Percentiles rank a stretch among this genome's conserved stretches.
Conservation (phyloP, 2,888 invertebrate genomes). For the Nymphalis polychloros region DNA sequence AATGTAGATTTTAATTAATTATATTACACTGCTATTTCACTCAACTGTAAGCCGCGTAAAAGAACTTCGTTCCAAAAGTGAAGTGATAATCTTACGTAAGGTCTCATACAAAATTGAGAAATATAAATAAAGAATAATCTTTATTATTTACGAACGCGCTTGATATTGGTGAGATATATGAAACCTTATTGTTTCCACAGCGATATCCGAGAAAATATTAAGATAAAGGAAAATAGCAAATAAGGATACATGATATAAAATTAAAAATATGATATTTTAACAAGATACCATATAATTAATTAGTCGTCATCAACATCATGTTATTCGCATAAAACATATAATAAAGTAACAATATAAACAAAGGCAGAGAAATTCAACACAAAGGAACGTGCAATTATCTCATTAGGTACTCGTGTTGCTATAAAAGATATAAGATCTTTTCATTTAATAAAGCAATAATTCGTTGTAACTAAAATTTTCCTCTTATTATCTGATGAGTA, state of each 20-base stretch:
- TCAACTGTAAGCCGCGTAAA: no score
- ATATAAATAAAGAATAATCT: no score
- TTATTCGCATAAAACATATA: not conserved
- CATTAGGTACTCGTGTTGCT: slow-evolving; percentile 27
- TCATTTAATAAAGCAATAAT: slow-evolving; percentile 4
- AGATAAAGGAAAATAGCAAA: no score
- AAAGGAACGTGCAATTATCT: slow-evolving; percentile 33
- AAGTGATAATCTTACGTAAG: no score
- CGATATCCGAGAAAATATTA: no score
- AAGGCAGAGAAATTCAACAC: slow-evolving; percentile 20
- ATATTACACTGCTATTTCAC: no score
- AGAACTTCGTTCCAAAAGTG: no score
- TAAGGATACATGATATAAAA: not conserved
- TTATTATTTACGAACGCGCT: no score
- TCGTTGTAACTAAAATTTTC: slow-evolving; percentile 1
- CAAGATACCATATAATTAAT: not conserved
- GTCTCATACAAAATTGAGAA: no score
- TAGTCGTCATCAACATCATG: not conserved
- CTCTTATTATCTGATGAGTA: not conserved
- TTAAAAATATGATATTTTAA: not conserved
- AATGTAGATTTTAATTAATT: no score
- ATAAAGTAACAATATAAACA: slow-evolving; percentile 25
- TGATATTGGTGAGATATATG: no score
- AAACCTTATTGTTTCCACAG: no score
- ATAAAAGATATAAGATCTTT: slow-evolving; percentile 7